Evolutionary conservation across 2,888 invertebrate species (phyloP), one percentile per base, ranked within the genome.

Genomic region (Synanthedon andrenaeformis): DNA sequence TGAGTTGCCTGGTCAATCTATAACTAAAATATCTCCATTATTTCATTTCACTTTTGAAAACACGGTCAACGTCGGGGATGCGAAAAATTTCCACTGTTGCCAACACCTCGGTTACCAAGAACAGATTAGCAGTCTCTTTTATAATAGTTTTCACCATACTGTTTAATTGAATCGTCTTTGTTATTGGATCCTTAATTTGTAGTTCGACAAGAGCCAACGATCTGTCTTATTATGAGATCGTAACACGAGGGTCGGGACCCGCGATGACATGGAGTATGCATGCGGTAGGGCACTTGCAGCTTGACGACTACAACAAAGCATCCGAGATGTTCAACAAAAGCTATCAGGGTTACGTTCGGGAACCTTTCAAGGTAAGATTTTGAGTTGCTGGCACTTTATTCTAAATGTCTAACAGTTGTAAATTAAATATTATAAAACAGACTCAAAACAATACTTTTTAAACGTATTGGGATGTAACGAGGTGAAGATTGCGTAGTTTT

Each of bases 181-280:
- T 6, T 28, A 28, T 35, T 35, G 35, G 10, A 35, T 35, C 35
- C 35, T 35, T 35, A 23, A 35, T 35, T 35, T 58, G 3, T 60
- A 88, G 88, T n/a, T 79, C 85, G 5, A 86, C 87, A 0, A 66
- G 85, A 55, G 67, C 77, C 0, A 90, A 90, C 63, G 90, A 91
- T 61, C 66, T 91, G 17, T 62, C 73, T 0, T 89, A 89, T 62
- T 91, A 91, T 71, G 90, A 88, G 60, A 75, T 83, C 0, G 87
- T 89, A 11, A 91, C 90, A 0, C 76, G 90, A 1, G 65, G 65
- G 49, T 76, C 68, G 17, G 91, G 91, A 0, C 91, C 91, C 1
- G 91, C 90, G 0, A 91, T 91, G 90, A 90, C 90, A 1, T 91
- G 90, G 90, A 89, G 90, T 51, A 90, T 90, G 89, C 90, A 90